Percentiles rank a stretch among this genome's conserved stretches.
phyloP scores from a whole-genome alignment of 2,113 vertebrate species.

The Lamprotornis superbus region DNA sequence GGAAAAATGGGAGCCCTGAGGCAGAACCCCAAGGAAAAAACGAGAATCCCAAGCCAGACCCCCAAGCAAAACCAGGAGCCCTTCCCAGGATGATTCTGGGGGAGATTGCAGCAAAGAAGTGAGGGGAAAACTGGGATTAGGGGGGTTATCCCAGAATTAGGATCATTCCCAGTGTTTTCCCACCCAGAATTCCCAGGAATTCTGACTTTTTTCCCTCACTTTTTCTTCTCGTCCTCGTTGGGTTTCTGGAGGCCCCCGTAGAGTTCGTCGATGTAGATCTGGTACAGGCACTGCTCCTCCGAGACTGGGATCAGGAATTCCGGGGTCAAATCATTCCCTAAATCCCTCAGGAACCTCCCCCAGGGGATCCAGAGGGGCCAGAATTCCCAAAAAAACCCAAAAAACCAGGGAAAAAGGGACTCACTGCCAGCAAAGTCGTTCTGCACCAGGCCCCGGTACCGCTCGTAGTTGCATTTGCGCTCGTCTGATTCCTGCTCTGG shows the following conservation, averaged over 20 bases:
- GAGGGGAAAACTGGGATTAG: neutral
- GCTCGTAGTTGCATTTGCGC: constrained; percentile 94
- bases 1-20: no score
- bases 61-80: neutral
- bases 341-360: neutral
- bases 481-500: constrained; percentile 90
- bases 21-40: neutral
- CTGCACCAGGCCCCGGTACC: constrained; percentile 94
- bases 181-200: neutral
- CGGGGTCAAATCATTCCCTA: neutral
- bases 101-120: neutral
- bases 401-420: constrained; percentile 9
- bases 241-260: neutral
- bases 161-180: neutral
- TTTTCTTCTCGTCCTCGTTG: neutral
- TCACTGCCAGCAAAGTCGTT: constrained; percentile 97
- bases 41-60: accelerated
- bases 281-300: neutral
- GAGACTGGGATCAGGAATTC: neutral
- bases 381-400: neutral
- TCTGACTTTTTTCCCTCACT: neutral
- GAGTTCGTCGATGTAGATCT: neutral
- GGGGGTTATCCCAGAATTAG: neutral
- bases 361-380: accelerated
- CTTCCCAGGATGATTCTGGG: neutral